Percentiles rank a stretch among this genome's conserved stretches.
These are phyloP conservation scores for Crematogaster levior DNA, from an alignment of 2,888 invertebrate genomes.

Conservation along the genomic window DNA sequence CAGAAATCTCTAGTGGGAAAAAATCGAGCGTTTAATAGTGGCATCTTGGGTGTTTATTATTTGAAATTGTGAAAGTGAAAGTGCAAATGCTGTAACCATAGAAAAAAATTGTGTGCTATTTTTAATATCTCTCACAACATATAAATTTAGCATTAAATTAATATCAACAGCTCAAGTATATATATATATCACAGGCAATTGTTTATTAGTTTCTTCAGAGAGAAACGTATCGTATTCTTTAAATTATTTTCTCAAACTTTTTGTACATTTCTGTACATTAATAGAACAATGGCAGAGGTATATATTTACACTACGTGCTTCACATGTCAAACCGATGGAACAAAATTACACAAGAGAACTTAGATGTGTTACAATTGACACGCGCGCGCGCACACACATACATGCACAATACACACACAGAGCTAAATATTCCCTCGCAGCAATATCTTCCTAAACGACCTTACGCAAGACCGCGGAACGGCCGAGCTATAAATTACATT, in stretches of 20 bases:
- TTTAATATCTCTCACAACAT: background rate
- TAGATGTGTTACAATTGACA: conserved; percentile 30
- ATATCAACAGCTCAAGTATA: background rate
- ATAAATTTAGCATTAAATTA: background rate
- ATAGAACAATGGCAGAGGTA: conserved; percentile 1
- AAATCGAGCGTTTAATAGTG: conserved; percentile 42
- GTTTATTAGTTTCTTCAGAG: background rate
- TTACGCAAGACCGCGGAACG: conserved; percentile 49
- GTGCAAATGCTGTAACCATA: background rate
- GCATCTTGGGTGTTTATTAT: background rate
- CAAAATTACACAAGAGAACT: conserved; percentile 44
- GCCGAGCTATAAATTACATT: conserved; percentile 48
- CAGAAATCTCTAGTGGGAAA: conserved; percentile 54
- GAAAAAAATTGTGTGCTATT: background rate
- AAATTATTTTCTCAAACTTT: background rate
- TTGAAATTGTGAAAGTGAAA: background rate
- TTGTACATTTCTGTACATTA: background rate
- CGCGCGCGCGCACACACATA: too few species aligned
- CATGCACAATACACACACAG: too few species aligned
- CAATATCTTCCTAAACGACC: conserved; percentile 45
- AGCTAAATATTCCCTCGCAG: conserved; percentile 44
- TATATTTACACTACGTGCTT: background rate
- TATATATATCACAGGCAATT: background rate
- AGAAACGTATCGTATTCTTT: background rate
- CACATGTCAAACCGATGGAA: conserved; percentile 31